These are phyloP conservation scores for Tridacna gigas DNA, from an alignment of 2,888 invertebrate genomes.

Conservation along the genomic window DNA sequence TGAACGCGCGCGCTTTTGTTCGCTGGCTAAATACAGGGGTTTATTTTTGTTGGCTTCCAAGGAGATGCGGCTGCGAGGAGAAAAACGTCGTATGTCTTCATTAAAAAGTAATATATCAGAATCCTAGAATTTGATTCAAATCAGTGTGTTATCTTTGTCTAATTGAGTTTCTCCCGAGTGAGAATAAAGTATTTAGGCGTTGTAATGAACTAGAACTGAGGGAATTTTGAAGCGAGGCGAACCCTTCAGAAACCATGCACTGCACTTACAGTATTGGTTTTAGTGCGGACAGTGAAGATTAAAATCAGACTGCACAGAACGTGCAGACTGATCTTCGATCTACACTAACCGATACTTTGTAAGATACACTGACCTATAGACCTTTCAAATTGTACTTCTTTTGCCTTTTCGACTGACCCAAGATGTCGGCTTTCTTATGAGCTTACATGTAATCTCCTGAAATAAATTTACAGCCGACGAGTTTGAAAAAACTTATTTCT, in stretches of 20 bases:
- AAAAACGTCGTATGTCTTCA: conserved; percentile 66
- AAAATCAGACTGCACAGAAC: too few species aligned
- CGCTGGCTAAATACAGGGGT: conserved; percentile 39
- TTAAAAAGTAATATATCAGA: conserved; percentile 62
- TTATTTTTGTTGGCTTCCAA: conserved; percentile 64
- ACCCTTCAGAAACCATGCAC: conserved; percentile 3
- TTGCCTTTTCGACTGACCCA: too few species aligned
- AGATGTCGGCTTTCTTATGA: too few species aligned
- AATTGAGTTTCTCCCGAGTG: conserved; percentile 61
- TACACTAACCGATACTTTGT: too few species aligned
- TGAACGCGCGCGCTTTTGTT: conserved; percentile 30
- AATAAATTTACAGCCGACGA: too few species aligned
- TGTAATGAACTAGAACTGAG: conserved; percentile 63
- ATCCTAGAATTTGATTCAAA: conserved; percentile 53
- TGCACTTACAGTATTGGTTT: too few species aligned
- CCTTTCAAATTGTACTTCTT: too few species aligned
- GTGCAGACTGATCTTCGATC: too few species aligned
- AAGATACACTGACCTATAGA: too few species aligned
- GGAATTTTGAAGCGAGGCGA: conserved; percentile 51
- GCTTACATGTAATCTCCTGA: too few species aligned
- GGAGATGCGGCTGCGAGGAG: conserved; percentile 51
- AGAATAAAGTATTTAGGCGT: conserved; percentile 64
- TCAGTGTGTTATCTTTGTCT: conserved; percentile 65
- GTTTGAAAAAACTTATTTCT: too few species aligned
- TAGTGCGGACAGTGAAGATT: too few species aligned